These are phyloP conservation scores for Pterostichus niger DNA, from an alignment of 2,888 invertebrate species.

Conservation along the genomic window DNA sequence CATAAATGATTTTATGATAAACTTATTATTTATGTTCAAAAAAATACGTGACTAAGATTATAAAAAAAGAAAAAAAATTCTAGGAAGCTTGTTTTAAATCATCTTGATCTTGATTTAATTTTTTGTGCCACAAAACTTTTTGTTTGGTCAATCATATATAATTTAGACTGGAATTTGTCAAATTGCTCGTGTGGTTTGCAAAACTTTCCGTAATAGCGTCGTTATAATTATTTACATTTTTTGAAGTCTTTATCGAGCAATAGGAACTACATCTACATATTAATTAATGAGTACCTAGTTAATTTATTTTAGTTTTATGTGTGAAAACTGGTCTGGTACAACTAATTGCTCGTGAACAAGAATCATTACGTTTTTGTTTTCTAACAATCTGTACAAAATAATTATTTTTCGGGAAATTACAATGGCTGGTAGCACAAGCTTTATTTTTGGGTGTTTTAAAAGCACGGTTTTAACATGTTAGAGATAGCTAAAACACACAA, in stretches of 20 bases:
- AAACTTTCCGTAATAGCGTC: conserved; percentile 24
- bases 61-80: conserved; percentile 4
- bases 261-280: too few relatives aligned
- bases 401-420: too few relatives aligned
- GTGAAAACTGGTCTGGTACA: too few relatives aligned
- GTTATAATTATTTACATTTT: conserved; percentile 21
- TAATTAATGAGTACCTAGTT: too few relatives aligned
- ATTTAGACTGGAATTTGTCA: conserved; percentile 24
- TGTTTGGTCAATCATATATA: conserved; percentile 13
- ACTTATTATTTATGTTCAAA: neutral
- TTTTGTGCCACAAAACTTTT: conserved; percentile 3
- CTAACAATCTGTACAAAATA: too few relatives aligned
- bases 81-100: conserved; percentile 24
- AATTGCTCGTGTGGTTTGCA: neutral
- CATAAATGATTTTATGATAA: conserved; percentile 3
- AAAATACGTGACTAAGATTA: neutral
- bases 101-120: neutral
- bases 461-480: too few relatives aligned
- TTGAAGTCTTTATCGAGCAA: neutral
- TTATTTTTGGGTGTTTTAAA: too few relatives aligned
- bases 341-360: too few relatives aligned
- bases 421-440: too few relatives aligned
- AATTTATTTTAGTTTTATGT: too few relatives aligned
- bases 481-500: too few relatives aligned
- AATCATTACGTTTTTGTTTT: too few relatives aligned